phyloP scores from a whole-genome alignment of 2,888 invertebrate species.

The Cerastis leucographa region DNA sequence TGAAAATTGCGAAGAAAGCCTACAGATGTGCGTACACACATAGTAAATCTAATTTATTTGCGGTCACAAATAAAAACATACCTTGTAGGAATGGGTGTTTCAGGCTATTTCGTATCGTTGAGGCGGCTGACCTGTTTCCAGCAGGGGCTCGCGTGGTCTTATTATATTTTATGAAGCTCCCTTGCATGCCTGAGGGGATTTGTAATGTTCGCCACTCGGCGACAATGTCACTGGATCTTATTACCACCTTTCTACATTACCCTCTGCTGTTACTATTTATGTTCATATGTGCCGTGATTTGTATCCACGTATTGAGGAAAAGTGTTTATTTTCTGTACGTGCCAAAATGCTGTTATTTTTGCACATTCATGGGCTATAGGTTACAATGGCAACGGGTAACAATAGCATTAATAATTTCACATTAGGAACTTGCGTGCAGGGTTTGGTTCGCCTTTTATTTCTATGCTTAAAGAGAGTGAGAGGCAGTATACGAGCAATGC shows the following conservation, averaged over 20 bases:
- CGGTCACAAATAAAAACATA: slow-evolving; percentile 51
- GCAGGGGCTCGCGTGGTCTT: slow-evolving; percentile 81
- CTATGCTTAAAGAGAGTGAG: neutral
- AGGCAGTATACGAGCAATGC: neutral
- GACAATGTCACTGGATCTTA: slow-evolving; percentile 81
- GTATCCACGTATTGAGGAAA: slow-evolving; percentile 57
- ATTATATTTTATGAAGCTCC: slow-evolving; percentile 88
- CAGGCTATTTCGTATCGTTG: slow-evolving; percentile 57
- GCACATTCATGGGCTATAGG: slow-evolving; percentile 8
- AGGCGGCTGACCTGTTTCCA: slow-evolving; percentile 78
- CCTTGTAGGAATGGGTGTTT: slow-evolving; percentile 50
- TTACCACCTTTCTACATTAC: slow-evolving; percentile 79
- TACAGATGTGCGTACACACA: slow-evolving; percentile 14
- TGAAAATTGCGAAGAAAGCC: slow-evolving; percentile 21
- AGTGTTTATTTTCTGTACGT: slow-evolving; percentile 57
- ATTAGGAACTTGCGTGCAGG: slow-evolving; percentile 35
- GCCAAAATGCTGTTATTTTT: slow-evolving; percentile 51
- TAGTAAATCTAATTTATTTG: slow-evolving; percentile 53
- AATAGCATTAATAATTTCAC: slow-evolving; percentile 32
- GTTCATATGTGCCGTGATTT: slow-evolving; percentile 64
- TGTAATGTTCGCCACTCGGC: slow-evolving; percentile 81
- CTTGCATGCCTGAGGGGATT: slow-evolving; percentile 81
- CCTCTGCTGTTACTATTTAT: slow-evolving; percentile 77
- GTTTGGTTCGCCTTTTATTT: slow-evolving; percentile 17
- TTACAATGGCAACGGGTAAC: slow-evolving; percentile 14